Evolutionary conservation across 2,113 vertebrate species (phyloP).

Genomic region (Odobenus rosmarus): DNA sequence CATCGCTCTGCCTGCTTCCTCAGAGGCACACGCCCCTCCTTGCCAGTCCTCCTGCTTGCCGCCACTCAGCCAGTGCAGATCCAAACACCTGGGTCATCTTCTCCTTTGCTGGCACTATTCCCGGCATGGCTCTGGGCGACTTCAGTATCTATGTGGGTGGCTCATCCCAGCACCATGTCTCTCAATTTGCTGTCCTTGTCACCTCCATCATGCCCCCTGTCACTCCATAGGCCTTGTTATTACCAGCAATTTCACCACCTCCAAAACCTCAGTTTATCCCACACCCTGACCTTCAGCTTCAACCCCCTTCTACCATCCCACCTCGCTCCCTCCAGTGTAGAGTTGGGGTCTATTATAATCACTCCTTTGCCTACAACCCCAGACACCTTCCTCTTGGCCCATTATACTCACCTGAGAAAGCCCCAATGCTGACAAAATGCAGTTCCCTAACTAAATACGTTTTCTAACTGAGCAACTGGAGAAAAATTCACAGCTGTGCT

Average conservation of each 20-base stretch:
- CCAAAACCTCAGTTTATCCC: not conserved
- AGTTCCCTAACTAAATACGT: not conserved
- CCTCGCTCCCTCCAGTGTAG: not conserved
- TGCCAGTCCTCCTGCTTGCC: not conserved
- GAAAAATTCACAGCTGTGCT: not conserved
- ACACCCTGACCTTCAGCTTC: not conserved
- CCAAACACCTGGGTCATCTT: not conserved
- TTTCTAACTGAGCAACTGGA: not conserved
- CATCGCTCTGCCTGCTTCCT: not conserved
- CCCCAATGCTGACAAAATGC: not conserved
- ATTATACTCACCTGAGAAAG: not conserved
- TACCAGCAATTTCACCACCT: not conserved
- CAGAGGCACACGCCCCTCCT: not conserved
- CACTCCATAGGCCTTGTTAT: not conserved
- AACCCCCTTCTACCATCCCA: not conserved
- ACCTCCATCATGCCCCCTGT: not conserved
- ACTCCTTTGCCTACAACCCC: not conserved
- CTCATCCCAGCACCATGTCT: not conserved
- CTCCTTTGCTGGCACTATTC: not conserved
- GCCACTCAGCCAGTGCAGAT: not conserved
- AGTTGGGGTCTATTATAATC: not conserved
- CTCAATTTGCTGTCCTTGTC: not conserved
- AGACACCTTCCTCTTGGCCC: not conserved
- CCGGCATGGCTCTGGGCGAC: not conserved
- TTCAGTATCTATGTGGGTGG: not conserved